phyloP scores from a whole-genome alignment of 2,113 vertebrate species.

The Malaclemys terrapin region DNA sequence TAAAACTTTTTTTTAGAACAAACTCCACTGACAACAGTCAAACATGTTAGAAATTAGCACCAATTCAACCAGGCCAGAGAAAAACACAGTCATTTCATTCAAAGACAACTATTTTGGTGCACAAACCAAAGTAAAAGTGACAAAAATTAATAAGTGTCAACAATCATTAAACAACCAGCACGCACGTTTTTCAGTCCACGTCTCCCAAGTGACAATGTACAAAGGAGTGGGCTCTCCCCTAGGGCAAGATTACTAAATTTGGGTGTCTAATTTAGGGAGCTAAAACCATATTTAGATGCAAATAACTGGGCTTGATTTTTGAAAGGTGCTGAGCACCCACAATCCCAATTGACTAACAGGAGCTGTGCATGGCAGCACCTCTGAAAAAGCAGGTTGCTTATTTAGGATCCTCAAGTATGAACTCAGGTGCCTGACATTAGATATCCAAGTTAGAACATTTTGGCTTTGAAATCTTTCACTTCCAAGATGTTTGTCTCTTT shows the following conservation, averaged over 20 bases:
- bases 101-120: background rate
- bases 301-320: background rate
- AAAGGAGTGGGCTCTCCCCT: background rate
- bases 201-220: background rate
- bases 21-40: background rate
- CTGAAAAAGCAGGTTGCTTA: background rate
- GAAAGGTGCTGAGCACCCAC: background rate
- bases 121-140: background rate
- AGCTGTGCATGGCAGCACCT: background rate
- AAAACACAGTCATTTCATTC: background rate
- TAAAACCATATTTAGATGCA: background rate
- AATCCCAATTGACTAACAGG: background rate
- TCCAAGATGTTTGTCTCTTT: background rate
- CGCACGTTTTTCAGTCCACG: background rate
- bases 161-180: background rate
- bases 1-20: background rate
- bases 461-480: accelerated
- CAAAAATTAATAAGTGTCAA: background rate
- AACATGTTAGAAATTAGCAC: background rate
- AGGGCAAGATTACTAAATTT: background rate
- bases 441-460: background rate
- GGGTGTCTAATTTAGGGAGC: background rate
- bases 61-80: background rate
- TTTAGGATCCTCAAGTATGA: background rate
- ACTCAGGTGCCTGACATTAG: background rate